phyloP scores from a whole-genome alignment of 2,888 invertebrate species.

The Brachycybe producta region DNA sequence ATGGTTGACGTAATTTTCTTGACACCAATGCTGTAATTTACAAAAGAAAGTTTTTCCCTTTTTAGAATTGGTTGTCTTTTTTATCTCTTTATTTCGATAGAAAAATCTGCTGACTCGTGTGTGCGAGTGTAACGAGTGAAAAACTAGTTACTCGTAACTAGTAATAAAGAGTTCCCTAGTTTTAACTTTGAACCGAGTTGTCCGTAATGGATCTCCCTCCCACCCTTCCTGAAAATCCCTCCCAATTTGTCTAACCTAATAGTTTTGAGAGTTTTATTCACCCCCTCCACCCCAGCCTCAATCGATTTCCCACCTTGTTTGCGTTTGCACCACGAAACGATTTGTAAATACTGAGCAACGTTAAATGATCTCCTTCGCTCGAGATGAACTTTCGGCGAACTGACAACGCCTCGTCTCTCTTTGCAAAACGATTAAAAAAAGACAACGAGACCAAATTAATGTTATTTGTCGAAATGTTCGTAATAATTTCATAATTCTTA shows the following conservation, averaged over 20 bases:
- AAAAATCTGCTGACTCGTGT: too few species aligned
- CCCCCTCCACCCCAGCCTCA: too few species aligned
- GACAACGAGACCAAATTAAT: conserved; percentile 3
- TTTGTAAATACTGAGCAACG: conserved; percentile 73
- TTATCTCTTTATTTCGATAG: too few species aligned
- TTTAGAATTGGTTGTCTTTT: too few species aligned
- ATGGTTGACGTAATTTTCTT: conserved; percentile 71
- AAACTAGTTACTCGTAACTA: too few species aligned
- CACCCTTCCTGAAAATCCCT: too few species aligned
- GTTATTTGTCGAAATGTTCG: conserved; percentile 1
- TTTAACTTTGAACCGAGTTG: not conserved
- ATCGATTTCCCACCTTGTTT: conserved; percentile 36
- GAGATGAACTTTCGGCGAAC: conserved; percentile 66
- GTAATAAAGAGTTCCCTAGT: too few species aligned
- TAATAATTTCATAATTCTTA: conserved; percentile 21
- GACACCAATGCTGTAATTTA: conserved; percentile 61
- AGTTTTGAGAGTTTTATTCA: too few species aligned
- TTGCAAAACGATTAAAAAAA: conserved; percentile 16
- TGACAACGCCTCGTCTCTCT: conserved; percentile 56
- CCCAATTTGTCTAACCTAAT: too few species aligned
- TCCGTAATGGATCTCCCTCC: not conserved
- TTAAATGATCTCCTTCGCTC: conserved; percentile 80
- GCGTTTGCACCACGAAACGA: conserved; percentile 58
- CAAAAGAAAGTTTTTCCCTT: not conserved
- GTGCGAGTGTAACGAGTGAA: too few species aligned